These are phyloP conservation scores for Epizoanthus fatuus DNA, from an alignment of 92 coral and sea anemone genomes.

Conservation along the genomic window DNA sequence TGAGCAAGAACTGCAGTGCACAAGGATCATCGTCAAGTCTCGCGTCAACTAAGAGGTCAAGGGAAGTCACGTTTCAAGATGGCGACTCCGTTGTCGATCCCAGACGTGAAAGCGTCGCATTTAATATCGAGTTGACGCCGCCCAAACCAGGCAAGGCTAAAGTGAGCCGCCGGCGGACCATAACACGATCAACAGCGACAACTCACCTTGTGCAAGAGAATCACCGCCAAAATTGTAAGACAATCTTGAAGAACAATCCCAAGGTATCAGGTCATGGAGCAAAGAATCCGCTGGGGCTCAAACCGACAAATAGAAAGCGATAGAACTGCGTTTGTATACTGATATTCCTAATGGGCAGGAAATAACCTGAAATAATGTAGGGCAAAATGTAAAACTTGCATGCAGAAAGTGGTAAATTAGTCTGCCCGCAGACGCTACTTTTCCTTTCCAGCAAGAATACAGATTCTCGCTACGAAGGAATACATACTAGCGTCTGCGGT, in stretches of 20 bases:
- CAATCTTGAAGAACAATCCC: constrained; percentile 57
- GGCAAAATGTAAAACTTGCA: no score
- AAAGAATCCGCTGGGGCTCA: constrained; percentile 70
- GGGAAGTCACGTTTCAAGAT: constrained; percentile 3
- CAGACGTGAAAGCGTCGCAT: constrained; percentile 84
- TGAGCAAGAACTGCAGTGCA: constrained; percentile 29
- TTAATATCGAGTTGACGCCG: constrained; percentile 87
- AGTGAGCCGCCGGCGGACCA: constrained; percentile 79
- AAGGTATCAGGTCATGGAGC: constrained; percentile 19
- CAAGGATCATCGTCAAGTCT: constrained; percentile 30
- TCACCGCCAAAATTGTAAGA: constrained; percentile 61
- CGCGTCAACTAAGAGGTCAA: constrained; percentile 49
- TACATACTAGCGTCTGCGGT: no score
- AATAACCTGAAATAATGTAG: no score
- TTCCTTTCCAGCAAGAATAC: no score
- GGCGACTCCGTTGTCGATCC: constrained; percentile 28
- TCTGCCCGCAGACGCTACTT: no score
- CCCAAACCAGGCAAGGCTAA: constrained; percentile 62
- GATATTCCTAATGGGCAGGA: no score
- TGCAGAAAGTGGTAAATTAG: no score
- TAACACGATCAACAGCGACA: constrained; percentile 79
- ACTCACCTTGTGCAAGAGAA: constrained; percentile 67
- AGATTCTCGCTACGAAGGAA: no score
- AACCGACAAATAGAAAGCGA: constrained; percentile 58
- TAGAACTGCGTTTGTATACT: not conserved